A percentile compares a stretch with the other conserved stretches of the same genome.
phyloP scores from a whole-genome alignment of 2,797 vertebrate species.

The Streptopelia turtur region DNA sequence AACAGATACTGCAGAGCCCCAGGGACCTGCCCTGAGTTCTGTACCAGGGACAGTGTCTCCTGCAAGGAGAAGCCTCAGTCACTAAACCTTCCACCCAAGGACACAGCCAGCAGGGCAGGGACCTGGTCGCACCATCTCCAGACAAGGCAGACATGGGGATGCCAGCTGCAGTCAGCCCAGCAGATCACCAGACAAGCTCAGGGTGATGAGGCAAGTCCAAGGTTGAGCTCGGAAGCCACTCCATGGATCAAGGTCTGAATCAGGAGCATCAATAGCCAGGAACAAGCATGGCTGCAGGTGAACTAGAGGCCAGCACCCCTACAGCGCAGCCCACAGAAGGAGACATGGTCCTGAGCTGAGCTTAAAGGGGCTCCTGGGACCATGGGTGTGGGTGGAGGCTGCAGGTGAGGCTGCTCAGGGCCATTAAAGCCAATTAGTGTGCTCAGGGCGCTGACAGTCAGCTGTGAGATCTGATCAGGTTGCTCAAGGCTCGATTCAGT shows the following conservation, averaged over 20 bases:
- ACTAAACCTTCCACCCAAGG: too few species aligned
- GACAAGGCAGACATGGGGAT: fast-evolving
- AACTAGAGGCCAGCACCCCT: not conserved
- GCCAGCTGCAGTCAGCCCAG: not conserved
- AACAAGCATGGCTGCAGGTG: fast-evolving
- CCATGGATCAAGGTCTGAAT: not conserved
- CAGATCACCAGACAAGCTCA: not conserved
- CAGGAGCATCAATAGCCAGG: not conserved
- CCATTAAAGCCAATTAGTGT: not conserved
- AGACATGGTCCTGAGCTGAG: fast-evolving
- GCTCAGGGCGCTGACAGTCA: not conserved
- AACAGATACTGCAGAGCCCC: fast-evolving
- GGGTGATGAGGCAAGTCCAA: not conserved
- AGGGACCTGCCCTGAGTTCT: not conserved
- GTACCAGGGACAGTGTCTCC: not conserved
- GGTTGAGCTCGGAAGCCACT: not conserved
- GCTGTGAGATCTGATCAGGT: not conserved
- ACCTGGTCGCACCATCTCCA: not conserved
- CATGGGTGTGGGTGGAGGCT: too few species aligned
- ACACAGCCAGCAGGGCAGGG: not conserved
- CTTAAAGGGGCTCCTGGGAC: not conserved
- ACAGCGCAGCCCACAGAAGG: fast-evolving
- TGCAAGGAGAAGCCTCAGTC: not conserved
- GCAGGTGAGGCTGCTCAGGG: too few species aligned
- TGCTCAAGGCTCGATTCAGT: not conserved